These are phyloP conservation scores for Sorex fumeus DNA, from an alignment of 2,113 vertebrate genomes.

Conservation along the genomic window DNA sequence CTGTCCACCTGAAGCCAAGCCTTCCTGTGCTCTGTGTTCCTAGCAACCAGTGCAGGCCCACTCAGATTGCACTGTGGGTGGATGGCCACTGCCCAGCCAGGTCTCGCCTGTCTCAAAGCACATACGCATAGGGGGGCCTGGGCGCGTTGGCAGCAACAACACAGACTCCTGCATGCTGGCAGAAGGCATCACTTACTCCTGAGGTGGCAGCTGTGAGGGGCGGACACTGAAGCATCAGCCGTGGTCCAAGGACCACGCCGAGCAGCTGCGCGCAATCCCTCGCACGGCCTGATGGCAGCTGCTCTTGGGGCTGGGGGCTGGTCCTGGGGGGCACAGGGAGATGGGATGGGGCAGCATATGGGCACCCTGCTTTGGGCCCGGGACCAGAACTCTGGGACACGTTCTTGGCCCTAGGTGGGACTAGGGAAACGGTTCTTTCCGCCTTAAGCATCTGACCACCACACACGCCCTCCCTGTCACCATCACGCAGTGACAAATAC, in stretches of 20 bases:
- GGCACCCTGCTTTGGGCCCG: neutral
- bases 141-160: neutral
- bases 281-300: neutral
- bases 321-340: too few relatives aligned
- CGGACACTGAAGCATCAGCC: neutral
- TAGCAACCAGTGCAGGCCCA: neutral
- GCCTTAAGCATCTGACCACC: neutral
- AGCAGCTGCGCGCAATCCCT: too few relatives aligned
- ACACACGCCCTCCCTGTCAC: neutral
- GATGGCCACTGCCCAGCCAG: fast-evolving
- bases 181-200: neutral
- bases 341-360: fast-evolving
- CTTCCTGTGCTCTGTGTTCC: neutral
- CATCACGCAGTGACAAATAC: neutral
- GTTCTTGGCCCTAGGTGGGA: neutral
- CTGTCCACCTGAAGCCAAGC: neutral
- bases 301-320: neutral
- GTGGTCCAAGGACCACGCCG: neutral
- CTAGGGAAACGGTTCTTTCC: neutral
- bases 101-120: neutral
- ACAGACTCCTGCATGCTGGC: neutral
- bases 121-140: neutral
- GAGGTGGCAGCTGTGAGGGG: neutral
- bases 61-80: neutral
- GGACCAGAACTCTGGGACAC: neutral